Conservation (phyloP, 2,888 invertebrate genomes). For the Encarsia formosa region DNA sequence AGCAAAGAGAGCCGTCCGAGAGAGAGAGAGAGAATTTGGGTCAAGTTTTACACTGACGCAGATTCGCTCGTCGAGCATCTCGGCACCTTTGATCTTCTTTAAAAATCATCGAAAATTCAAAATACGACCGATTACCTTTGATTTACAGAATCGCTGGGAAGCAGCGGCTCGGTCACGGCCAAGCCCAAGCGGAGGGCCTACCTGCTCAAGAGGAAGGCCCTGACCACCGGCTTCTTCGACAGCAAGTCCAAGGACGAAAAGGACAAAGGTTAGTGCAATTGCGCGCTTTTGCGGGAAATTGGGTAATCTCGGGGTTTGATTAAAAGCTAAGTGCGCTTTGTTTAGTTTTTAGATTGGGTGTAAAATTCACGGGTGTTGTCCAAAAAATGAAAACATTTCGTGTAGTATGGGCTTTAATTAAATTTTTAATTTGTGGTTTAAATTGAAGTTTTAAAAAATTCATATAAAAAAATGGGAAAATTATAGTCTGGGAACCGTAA, state of each 20-base stretch:
- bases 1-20: not conserved
- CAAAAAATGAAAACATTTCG: no score
- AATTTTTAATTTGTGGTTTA: no score
- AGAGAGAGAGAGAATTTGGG: slow-evolving; percentile 8
- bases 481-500: no score
- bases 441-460: no score
- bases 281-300: no score
- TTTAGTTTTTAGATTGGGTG: no score
- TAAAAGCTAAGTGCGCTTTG: no score
- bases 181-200: slow-evolving; percentile 77
- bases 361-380: no score
- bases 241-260: slow-evolving; percentile 68
- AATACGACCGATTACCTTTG: not conserved
- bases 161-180: slow-evolving; percentile 52
- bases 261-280: slow-evolving; percentile 64
- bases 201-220: slow-evolving; percentile 79
- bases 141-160: slow-evolving; percentile 51
- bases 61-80: not conserved
- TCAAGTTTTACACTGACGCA: slow-evolving; percentile 22
- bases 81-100: slow-evolving; percentile 7
- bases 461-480: no score
- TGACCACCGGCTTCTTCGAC: slow-evolving; percentile 85
- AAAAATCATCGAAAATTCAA: not conserved
- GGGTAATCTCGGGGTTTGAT: no score
- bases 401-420: no score